Conservation (phyloP, 1,140 invertebrate genomes). For the Watersipora subatra region DNA sequence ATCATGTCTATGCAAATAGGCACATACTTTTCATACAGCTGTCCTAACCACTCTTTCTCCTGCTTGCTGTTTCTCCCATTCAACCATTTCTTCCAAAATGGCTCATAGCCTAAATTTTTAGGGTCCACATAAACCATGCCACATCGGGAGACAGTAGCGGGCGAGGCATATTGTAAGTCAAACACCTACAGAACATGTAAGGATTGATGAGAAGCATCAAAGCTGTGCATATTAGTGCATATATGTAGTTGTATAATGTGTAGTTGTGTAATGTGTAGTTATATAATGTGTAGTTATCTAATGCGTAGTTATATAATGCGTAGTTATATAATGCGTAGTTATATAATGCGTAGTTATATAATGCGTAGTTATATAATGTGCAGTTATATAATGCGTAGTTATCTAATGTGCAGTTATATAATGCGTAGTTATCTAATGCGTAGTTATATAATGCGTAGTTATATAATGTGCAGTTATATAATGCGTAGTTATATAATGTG, state of each 20-base stretch:
- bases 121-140: constrained; percentile 53
- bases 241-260: not conserved
- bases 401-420: too few relatives aligned
- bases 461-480: too few relatives aligned
- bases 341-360: too few relatives aligned
- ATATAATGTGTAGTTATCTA: too few relatives aligned
- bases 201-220: constrained; percentile 1
- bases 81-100: constrained; percentile 67
- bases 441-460: too few relatives aligned
- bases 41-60: constrained; percentile 41
- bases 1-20: constrained; percentile 56
- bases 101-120: constrained; percentile 69
- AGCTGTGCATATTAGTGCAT: not conserved
- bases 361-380: too few relatives aligned
- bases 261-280: too few relatives aligned
- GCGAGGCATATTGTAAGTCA: constrained; percentile 56
- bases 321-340: too few relatives aligned
- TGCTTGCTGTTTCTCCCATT: constrained; percentile 27
- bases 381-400: too few relatives aligned
- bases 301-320: too few relatives aligned
- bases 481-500: too few relatives aligned
- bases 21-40: constrained; percentile 60
- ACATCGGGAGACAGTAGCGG: constrained; percentile 41
- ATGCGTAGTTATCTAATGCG: too few relatives aligned
- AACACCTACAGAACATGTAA: constrained; percentile 48